Percentiles rank a stretch among this genome's conserved stretches.
Evolutionary conservation across 2,888 invertebrate genomes (phyloP).

Genomic region (Drosophila gaucha): DNA sequence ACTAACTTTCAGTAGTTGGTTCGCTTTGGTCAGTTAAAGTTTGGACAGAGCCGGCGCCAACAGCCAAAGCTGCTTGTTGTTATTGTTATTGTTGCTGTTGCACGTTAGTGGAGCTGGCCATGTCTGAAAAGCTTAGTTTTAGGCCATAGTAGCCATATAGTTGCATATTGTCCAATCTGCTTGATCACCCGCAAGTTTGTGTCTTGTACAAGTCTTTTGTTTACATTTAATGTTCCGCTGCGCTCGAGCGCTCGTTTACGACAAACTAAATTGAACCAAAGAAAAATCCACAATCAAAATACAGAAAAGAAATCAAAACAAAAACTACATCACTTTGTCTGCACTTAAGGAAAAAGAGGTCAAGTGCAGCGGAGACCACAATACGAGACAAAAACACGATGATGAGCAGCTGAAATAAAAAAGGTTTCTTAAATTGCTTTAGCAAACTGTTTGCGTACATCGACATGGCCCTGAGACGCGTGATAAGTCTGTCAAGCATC

Average conservation of each 20-base stretch:
- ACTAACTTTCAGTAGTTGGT: constrained; percentile 49
- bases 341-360: constrained; percentile 53
- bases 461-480: constrained; percentile 36
- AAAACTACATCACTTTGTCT: constrained; percentile 15
- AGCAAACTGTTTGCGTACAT: constrained; percentile 21
- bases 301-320: constrained; percentile 11
- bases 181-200: constrained; percentile 55
- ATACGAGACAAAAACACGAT: neutral
- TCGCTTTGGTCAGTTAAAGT: constrained; percentile 51
- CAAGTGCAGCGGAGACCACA: constrained; percentile 62
- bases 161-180: constrained; percentile 8
- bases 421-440: constrained; percentile 16
- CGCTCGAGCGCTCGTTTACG: constrained; percentile 42
- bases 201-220: constrained; percentile 70
- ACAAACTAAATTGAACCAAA: constrained; percentile 40
- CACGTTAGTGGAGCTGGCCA: constrained; percentile 29
- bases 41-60: constrained; percentile 38
- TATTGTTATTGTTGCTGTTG: constrained; percentile 37
- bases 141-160: neutral
- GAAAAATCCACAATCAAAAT: constrained; percentile 19
- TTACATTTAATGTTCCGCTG: constrained; percentile 34
- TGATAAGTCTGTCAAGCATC: constrained; percentile 24
- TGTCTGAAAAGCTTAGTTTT: constrained; percentile 19
- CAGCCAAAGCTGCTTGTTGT: constrained; percentile 41
- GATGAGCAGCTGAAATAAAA: constrained; percentile 27